phyloP scores from a whole-genome alignment of 2,888 invertebrate genomes.

The Drosophila pullipes region DNA sequence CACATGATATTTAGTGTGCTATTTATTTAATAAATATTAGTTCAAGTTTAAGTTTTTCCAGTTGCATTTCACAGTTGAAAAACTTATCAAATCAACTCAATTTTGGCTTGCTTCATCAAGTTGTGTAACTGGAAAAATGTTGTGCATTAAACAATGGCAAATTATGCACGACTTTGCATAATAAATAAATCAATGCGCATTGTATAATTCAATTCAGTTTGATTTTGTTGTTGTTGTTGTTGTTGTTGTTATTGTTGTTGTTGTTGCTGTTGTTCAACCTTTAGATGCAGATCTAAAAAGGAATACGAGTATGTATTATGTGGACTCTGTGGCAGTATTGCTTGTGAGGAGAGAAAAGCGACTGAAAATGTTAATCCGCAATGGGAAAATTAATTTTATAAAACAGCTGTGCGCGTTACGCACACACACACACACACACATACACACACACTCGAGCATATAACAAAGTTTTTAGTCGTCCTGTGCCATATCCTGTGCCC shows the following conservation, averaged over 20 bases:
- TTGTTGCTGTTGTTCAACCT: constrained; percentile 2
- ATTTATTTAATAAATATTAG: neutral
- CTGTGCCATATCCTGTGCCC: constrained; percentile 29
- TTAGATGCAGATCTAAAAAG: constrained; percentile 35
- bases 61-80: neutral
- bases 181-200: constrained; percentile 49
- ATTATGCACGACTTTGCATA: constrained; percentile 53
- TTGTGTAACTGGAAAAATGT: neutral
- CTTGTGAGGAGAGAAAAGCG: constrained; percentile 30
- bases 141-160: constrained; percentile 35
- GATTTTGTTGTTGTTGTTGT: constrained; percentile 3
- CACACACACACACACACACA: constrained; percentile 13
- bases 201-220: constrained; percentile 22
- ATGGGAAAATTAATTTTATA: constrained; percentile 83
- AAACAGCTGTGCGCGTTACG: constrained; percentile 79
- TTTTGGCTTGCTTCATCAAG: neutral
- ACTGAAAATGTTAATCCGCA: constrained; percentile 83
- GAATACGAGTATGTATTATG: constrained; percentile 25
- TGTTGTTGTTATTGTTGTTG: neutral
- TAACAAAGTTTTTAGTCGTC: constrained; percentile 33
- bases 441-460: neutral
- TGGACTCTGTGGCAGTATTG: constrained; percentile 7
- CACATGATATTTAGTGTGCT: neutral
- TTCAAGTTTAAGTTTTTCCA: neutral
- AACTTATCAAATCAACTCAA: neutral